Percentiles rank a stretch among this genome's conserved stretches.
These are phyloP conservation scores for Paradisaea rubra DNA, from an alignment of 2,113 vertebrate genomes.

Conservation along the genomic window DNA sequence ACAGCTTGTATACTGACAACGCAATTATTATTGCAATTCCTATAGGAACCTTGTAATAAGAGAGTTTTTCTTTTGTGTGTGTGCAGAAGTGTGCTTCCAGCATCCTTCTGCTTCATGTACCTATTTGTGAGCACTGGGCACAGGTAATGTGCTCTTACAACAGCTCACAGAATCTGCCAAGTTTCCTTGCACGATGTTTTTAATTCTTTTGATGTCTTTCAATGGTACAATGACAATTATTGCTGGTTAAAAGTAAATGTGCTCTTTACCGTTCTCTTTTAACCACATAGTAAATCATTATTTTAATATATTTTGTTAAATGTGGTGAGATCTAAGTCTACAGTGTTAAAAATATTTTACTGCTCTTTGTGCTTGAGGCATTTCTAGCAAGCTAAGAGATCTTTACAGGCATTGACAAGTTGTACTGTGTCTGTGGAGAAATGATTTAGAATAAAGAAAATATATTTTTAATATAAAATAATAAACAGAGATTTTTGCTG, in stretches of 20 bases:
- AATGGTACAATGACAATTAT: background rate
- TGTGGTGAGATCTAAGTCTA: constrained; percentile 35
- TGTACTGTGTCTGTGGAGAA: constrained; percentile 34
- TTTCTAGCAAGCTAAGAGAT: constrained; percentile 41
- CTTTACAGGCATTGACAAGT: constrained; percentile 50
- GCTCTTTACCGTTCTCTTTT: background rate
- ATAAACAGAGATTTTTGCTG: constrained; percentile 42
- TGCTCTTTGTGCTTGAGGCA: constrained; percentile 8
- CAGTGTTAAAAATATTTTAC: constrained; percentile 40
- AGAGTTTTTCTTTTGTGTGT: background rate
- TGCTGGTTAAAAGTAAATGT: constrained; percentile 4
- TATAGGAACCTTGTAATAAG: background rate
- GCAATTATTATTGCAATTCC: background rate
- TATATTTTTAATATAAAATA: constrained; percentile 48
- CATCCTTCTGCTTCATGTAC: background rate
- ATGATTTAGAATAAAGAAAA: constrained; percentile 49
- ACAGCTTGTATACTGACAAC: background rate
- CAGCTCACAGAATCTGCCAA: background rate
- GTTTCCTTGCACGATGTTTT: background rate
- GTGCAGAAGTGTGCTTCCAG: background rate
- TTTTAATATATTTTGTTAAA: constrained; percentile 63
- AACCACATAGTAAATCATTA: constrained; percentile 1
- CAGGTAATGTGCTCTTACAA: background rate
- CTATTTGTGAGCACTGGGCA: background rate
- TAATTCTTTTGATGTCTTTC: background rate